phyloP scores from a whole-genome alignment of 2,797 vertebrate genomes.

The Lutjanus argentimaculatus region DNA sequence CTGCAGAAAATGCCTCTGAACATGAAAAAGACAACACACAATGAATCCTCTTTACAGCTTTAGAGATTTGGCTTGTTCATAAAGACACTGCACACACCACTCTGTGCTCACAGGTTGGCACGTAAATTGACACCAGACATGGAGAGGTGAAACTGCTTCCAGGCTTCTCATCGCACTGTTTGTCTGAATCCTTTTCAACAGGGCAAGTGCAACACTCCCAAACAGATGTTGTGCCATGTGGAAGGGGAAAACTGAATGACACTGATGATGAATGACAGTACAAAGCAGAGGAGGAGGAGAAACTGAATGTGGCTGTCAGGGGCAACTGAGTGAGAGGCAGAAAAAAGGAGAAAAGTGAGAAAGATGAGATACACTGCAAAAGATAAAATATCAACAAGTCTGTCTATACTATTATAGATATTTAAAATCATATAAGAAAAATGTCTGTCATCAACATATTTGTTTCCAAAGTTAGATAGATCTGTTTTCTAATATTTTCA shows the following conservation, averaged over 20 bases:
- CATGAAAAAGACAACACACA: not conserved
- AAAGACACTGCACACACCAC: not conserved
- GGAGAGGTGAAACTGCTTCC: slow-evolving; percentile 33
- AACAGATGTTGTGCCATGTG: slow-evolving; percentile 75
- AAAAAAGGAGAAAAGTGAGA: slow-evolving; percentile 14
- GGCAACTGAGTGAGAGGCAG: slow-evolving; percentile 38
- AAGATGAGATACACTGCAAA: slow-evolving; percentile 18
- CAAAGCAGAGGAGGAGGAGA: slow-evolving; percentile 64
- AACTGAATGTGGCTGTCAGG: slow-evolving; percentile 56
- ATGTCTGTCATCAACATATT: not conserved
- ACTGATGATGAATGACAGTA: slow-evolving; percentile 72
- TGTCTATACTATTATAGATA: not conserved
- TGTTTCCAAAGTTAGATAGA: not conserved
- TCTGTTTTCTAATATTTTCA: not conserved
- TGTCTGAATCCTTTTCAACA: slow-evolving; percentile 56
- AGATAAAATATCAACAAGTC: slow-evolving; percentile 14
- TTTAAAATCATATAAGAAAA: not conserved
- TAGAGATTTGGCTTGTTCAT: not conserved
- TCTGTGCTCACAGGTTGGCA: slow-evolving; percentile 16
- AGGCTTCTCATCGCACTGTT: slow-evolving; percentile 31
- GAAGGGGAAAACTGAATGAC: slow-evolving; percentile 58
- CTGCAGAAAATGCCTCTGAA: not conserved
- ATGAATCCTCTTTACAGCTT: not conserved
- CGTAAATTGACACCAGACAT: slow-evolving; percentile 37
- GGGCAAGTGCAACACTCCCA: slow-evolving; percentile 49